phyloP scores from a whole-genome alignment of 2,797 vertebrate species.

The Notoglanidium macrostoma region DNA sequence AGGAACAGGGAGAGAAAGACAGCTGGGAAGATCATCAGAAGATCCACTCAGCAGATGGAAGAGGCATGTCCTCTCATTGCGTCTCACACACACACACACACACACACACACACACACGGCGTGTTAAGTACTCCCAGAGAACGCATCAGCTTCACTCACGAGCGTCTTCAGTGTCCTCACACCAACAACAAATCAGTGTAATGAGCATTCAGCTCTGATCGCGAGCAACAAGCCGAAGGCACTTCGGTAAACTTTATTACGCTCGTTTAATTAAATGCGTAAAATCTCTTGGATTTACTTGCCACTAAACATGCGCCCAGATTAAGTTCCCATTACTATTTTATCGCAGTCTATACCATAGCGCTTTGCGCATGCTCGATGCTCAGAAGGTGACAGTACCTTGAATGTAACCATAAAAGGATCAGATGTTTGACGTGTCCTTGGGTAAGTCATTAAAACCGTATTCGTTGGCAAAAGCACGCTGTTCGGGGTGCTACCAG shows the following conservation, averaged over 20 bases:
- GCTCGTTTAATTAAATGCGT: neutral
- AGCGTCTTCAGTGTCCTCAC: constrained; percentile 30
- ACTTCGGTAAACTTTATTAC: neutral
- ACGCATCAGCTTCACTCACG: neutral
- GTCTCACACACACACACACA: neutral
- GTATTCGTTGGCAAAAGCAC: neutral
- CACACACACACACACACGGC: neutral
- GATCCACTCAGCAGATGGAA: neutral
- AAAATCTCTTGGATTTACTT: neutral
- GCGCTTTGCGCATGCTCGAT: neutral
- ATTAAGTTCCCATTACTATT: neutral
- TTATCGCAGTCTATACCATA: neutral
- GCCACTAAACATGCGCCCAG: neutral
- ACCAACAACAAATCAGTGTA: constrained; percentile 14
- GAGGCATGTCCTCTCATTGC: neutral
- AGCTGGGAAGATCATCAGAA: neutral
- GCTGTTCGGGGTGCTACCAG: neutral
- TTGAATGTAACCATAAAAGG: neutral
- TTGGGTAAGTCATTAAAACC: neutral
- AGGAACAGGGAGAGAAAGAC: neutral
- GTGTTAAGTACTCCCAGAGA: constrained; percentile 45
- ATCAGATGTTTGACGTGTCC: neutral
- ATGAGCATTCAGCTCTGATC: neutral
- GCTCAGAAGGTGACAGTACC: neutral
- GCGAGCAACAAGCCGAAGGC: neutral